Conservation (phyloP, 2,113 vertebrate genomes). For the Polypterus bichir region DNA sequence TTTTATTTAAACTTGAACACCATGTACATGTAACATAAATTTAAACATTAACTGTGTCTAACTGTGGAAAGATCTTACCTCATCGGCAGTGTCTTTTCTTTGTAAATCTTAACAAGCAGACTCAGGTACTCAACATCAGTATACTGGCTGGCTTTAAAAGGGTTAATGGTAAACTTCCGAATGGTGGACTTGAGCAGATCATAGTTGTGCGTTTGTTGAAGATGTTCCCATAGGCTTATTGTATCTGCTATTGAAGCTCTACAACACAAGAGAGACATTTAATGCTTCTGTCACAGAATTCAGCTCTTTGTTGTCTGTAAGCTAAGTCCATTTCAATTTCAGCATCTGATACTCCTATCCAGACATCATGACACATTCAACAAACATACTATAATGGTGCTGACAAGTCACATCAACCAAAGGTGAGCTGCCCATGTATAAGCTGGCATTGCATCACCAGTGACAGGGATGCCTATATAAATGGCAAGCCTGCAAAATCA, state of each 20-base stretch:
- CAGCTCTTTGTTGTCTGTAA: no score
- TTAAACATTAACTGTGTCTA: no score
- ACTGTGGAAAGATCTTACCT: background rate
- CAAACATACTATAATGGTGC: no score
- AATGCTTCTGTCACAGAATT: no score
- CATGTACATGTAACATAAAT: background rate
- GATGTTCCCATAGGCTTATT: slow-evolving; percentile 64
- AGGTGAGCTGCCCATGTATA: no score
- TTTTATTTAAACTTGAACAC: background rate
- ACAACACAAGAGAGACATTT: slow-evolving; percentile 14
- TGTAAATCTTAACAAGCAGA: slow-evolving; percentile 61
- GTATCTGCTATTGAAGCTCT: slow-evolving; percentile 71
- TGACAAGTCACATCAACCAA: no score
- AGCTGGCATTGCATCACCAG: no score
- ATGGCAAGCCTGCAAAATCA: no score
- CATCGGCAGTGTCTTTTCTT: slow-evolving; percentile 39
- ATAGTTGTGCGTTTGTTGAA: slow-evolving; percentile 43
- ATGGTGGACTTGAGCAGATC: slow-evolving; percentile 42
- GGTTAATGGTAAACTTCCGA: slow-evolving; percentile 69
- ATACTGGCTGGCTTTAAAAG: slow-evolving; percentile 64
- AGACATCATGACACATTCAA: no score
- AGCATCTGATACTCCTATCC: no score
- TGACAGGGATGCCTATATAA: no score
- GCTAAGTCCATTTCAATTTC: no score
- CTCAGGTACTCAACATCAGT: slow-evolving; percentile 66